Conservation (phyloP, 1,140 invertebrate genomes). For the Sinella curviseta region DNA sequence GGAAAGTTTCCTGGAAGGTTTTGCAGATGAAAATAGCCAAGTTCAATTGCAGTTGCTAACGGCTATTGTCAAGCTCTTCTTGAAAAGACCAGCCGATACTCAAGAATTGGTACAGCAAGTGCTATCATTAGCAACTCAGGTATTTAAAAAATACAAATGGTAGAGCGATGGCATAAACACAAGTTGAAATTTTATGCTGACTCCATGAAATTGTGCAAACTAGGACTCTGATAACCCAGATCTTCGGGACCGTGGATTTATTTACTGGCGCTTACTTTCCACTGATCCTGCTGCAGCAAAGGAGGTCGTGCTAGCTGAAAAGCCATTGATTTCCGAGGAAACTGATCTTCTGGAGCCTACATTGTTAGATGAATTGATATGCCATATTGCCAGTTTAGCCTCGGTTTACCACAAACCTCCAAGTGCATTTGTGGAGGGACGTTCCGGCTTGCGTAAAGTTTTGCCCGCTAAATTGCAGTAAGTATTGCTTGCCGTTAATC, state of each 20-base stretch:
- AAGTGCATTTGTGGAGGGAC: conserved; percentile 94
- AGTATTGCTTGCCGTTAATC: not conserved
- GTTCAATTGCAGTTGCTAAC: conserved; percentile 96
- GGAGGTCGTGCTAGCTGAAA: conserved; percentile 92
- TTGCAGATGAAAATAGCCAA: conserved; percentile 99
- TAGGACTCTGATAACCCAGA: conserved; percentile 99
- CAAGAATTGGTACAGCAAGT: conserved; percentile 92
- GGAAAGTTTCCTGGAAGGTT: conserved; percentile 98
- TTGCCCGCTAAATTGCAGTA: conserved; percentile 54
- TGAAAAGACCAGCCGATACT: conserved; percentile 96
- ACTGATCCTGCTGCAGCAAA: conserved; percentile 98
- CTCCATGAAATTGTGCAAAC: not conserved
- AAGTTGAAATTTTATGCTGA: not conserved
- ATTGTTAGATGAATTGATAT: conserved; percentile 95
- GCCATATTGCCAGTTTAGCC: conserved; percentile 96
- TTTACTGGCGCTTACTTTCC: conserved; percentile 97
- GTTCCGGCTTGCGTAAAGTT: conserved; percentile 58
- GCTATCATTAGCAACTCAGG: conserved; percentile 55
- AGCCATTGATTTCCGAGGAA: conserved; percentile 98
- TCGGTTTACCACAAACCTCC: conserved; percentile 99
- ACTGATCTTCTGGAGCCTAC: conserved; percentile 98
- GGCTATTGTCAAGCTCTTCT: conserved; percentile 96
- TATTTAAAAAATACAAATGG: not conserved
- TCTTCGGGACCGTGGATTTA: conserved; percentile 96
- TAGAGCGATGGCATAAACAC: not conserved